phyloP scores from a whole-genome alignment of 2,113 vertebrate genomes.

The Gorilla gorilla region DNA sequence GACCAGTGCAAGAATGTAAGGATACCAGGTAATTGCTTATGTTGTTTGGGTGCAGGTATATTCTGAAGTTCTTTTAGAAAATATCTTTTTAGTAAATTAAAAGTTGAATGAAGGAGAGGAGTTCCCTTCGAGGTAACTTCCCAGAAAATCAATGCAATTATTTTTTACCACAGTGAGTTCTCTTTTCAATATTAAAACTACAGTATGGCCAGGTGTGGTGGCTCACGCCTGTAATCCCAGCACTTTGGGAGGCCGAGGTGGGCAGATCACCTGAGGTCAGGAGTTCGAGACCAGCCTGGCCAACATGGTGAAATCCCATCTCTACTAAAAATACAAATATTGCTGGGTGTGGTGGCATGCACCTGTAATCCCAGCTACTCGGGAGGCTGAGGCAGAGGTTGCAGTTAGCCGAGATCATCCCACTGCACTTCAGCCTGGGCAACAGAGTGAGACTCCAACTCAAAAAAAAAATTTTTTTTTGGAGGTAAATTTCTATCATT shows the following conservation, averaged over 20 bases:
- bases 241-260: too few relatives aligned
- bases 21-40: background rate
- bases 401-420: too few relatives aligned
- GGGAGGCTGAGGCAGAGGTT: too few relatives aligned
- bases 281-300: too few relatives aligned
- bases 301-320: too few relatives aligned
- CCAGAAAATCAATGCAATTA: background rate
- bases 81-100: background rate
- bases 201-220: background rate
- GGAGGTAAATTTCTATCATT: background rate
- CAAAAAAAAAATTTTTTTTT: background rate
- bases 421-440: too few relatives aligned
- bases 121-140: background rate
- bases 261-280: too few relatives aligned
- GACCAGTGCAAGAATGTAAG: background rate
- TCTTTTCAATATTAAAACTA: background rate
- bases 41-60: background rate
- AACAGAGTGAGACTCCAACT: too few relatives aligned
- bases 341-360: too few relatives aligned
- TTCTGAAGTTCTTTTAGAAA: conserved; percentile 3
- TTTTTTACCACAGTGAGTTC: background rate
- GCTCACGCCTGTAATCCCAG: too few relatives aligned
- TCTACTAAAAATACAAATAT: too few relatives aligned
- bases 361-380: too few relatives aligned
- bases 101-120: background rate